phyloP scores from a whole-genome alignment of 2,113 vertebrate genomes.

The Tyrannus savana region DNA sequence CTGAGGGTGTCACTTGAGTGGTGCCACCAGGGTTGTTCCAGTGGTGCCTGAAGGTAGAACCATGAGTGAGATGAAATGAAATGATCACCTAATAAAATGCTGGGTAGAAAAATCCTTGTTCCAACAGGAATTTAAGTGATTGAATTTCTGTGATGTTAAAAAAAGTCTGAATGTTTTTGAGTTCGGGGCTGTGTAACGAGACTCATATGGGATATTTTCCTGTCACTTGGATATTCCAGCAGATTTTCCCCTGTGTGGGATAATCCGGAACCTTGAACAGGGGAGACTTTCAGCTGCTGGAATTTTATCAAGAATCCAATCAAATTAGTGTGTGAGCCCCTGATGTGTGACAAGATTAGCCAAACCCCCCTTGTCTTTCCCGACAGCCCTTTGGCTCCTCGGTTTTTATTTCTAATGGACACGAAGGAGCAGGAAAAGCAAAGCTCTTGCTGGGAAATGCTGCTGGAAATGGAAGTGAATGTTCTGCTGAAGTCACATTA shows the following conservation, averaged over 20 bases:
- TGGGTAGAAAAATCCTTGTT: not conserved
- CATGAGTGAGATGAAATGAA: not conserved
- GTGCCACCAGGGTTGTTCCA: not conserved
- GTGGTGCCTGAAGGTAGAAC: not conserved
- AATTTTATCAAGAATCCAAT: not conserved
- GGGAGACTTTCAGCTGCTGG: not conserved
- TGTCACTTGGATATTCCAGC: not conserved
- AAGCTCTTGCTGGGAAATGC: not conserved
- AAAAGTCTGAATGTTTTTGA: not conserved
- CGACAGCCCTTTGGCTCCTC: not conserved
- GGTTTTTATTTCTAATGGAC: not conserved
- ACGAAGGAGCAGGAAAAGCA: not conserved
- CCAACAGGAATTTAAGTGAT: not conserved
- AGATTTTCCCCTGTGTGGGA: not conserved
- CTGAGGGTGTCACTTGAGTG: not conserved
- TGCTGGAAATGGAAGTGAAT: not conserved
- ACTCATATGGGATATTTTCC: not conserved
- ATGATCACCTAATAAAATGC: not conserved
- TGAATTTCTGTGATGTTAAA: not conserved
- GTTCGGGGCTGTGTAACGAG: no score
- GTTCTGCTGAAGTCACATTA: not conserved
- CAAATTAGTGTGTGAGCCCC: not conserved
- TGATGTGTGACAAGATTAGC: not conserved
- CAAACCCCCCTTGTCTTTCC: not conserved
- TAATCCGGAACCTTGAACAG: not conserved